Evolutionary conservation across 2,797 vertebrate species (phyloP).

Genomic region (Myotis vivesi): DNA sequence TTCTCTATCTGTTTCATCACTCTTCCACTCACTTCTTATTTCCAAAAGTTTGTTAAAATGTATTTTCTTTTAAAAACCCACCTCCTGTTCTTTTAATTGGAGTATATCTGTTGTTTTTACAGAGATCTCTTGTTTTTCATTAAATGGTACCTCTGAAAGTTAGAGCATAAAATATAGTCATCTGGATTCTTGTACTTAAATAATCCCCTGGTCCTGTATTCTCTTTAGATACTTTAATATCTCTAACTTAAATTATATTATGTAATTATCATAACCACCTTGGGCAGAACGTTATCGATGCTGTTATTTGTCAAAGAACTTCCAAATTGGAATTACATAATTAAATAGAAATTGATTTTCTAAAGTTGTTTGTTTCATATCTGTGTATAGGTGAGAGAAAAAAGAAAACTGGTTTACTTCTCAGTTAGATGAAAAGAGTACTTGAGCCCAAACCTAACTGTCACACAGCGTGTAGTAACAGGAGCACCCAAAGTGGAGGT

Average conservation of each 20-base stretch:
- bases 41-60: neutral
- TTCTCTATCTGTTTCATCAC: neutral
- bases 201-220: neutral
- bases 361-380: too few relatives aligned
- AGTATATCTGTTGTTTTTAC: neutral
- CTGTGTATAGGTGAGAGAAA: accelerated
- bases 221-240: neutral
- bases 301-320: neutral
- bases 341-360: neutral
- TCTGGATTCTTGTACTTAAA: neutral
- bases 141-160: neutral
- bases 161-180: neutral
- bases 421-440: neutral
- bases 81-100: neutral
- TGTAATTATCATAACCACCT: neutral
- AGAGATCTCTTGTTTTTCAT: neutral
- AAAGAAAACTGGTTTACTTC: neutral
- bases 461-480: neutral
- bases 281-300: neutral
- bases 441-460: neutral
- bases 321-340: neutral
- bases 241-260: neutral
- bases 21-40: neutral
- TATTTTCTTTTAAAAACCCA: neutral
- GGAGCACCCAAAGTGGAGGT: neutral